phyloP scores from a whole-genome alignment of 2,888 invertebrate species.

The Orchesellides sinensis region DNA sequence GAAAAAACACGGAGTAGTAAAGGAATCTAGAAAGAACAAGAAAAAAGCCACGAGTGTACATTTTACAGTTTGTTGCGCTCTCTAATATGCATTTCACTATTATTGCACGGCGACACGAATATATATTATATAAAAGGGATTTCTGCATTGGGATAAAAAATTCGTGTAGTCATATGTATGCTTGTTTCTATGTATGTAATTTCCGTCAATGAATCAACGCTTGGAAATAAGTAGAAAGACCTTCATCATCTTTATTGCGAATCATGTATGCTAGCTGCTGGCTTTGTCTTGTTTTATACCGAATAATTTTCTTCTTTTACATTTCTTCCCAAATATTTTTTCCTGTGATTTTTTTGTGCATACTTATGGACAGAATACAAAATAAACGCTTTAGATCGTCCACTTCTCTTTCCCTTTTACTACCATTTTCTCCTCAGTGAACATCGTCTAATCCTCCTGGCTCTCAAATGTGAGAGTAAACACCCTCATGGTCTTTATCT shows the following conservation, averaged over 20 bases:
- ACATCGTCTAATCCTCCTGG: slow-evolving; percentile 34
- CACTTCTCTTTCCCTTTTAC: not conserved
- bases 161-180: no score
- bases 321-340: not conserved
- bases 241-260: no score
- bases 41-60: slow-evolving; percentile 48
- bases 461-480: slow-evolving; percentile 40
- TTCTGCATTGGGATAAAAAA: no score
- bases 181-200: no score
- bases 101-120: no score
- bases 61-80: slow-evolving; percentile 61
- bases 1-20: not conserved
- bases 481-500: slow-evolving; percentile 59
- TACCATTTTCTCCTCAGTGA: slow-evolving; percentile 37
- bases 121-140: no score
- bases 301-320: not conserved
- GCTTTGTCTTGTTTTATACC: not conserved
- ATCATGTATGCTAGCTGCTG: no score
- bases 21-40: not conserved
- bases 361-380: no score
- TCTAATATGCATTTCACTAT: slow-evolving; percentile 44
- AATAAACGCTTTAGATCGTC: not conserved
- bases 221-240: not conserved
- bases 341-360: not conserved
- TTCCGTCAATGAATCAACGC: no score